A percentile compares a stretch with the other conserved stretches of the same genome.
phyloP scores from a whole-genome alignment of 2,113 vertebrate species.

The Scopus umbretta region DNA sequence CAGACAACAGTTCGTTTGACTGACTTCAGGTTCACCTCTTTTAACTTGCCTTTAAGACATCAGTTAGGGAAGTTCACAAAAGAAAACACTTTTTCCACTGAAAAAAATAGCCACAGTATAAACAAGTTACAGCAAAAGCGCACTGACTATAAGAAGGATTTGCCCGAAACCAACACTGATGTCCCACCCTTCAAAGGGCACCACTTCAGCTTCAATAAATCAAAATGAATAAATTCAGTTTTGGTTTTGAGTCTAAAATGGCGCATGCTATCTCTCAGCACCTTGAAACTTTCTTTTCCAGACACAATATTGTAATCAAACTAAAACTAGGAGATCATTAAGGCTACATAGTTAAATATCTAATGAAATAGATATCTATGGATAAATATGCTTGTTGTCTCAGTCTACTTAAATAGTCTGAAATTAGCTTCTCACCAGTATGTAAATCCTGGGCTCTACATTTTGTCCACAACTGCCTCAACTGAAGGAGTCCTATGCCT shows the following conservation, averaged over 20 bases:
- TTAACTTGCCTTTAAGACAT: not conserved
- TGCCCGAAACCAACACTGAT: not conserved
- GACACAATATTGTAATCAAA: not conserved
- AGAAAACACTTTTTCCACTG: not conserved
- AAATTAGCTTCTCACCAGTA: not conserved
- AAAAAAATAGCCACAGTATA: not conserved
- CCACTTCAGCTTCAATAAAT: not conserved
- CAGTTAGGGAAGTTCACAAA: not conserved
- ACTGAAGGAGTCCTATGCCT: not conserved
- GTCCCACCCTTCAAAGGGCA: not conserved
- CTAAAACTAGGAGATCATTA: not conserved
- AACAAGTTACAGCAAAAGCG: not conserved
- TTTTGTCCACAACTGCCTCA: not conserved
- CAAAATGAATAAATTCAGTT: not conserved
- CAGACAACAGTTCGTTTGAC: not conserved
- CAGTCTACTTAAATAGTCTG: not conserved
- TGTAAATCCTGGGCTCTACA: accelerated
- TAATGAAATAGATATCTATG: not conserved
- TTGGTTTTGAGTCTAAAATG: not conserved
- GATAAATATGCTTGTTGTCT: not conserved
- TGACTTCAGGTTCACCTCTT: not conserved
- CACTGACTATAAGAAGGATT: not conserved
- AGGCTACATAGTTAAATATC: not conserved
- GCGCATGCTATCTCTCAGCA: not conserved
- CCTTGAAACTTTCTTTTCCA: not conserved